Evolutionary conservation across 2,888 invertebrate species (phyloP), one percentile per base, ranked within the genome.

Genomic region (Agrotis clavis): DNA sequence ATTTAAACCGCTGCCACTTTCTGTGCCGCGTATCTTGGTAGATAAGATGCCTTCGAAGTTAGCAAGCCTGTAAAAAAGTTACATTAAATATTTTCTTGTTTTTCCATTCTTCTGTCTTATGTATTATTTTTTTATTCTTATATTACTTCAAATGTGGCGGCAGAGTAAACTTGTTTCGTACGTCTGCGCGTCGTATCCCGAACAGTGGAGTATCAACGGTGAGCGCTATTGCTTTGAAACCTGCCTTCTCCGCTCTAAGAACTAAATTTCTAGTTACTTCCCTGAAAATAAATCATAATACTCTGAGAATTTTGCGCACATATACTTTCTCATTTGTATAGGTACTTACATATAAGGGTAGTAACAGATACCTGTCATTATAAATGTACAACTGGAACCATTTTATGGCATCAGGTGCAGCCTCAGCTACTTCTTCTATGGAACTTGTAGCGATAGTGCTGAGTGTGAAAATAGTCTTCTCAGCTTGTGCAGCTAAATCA

Each of bases 381-480:
- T 98, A 99, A 82, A 99, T 98, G 90, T 99, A 99, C 0, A 99
- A 96, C 93, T 99, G 99, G 91, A 99, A 99, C 99, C 99, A 99
- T 90, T 98, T 98, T 21, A 97, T 95, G 0, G 97, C 97, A 18
- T 97, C 92, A 0, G 99, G 98, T 1, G 98, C 98, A 1, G 97
- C 98, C 73, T 96, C 91, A 0, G 98, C 98, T 1, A 99, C 97
- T 91, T 99, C 98, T 93, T 99, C 99, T 66, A 99, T 97, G 54
- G 98, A 98, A 83, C 97, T 97, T 0, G 99, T 99, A 0, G 99
- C 96, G 76, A 99, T 97, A 0, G 99, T 99, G 83, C 99, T 99
- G 67, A 99, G 94, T 30, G 97, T 98, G 90, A 97, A 99, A 78
- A 99, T 96, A 0, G 98, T 98, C 0, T 98, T 98, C 81, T 97